Evolutionary conservation across 2,888 invertebrate species (phyloP).

Genomic region (Dyspetes luteomarginatus): DNA sequence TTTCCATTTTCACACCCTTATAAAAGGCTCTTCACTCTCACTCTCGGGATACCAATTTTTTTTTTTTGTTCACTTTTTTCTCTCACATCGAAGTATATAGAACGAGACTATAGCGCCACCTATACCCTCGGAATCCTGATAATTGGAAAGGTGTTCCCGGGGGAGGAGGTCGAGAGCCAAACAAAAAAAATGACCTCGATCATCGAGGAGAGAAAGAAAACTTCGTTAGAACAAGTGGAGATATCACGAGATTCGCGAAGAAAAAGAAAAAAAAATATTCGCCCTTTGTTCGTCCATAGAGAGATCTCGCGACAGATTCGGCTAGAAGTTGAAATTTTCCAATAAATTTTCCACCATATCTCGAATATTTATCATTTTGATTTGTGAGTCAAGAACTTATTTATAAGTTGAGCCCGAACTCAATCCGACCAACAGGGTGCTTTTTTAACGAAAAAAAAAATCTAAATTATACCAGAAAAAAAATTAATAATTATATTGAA

Average conservation of each 20-base stretch:
- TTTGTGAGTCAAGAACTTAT: too few species aligned
- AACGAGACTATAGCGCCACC: neutral
- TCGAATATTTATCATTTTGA: neutral
- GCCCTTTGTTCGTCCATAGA: neutral
- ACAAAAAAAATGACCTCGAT: slow-evolving; percentile 14
- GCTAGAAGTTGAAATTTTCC: neutral
- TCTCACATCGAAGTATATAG: slow-evolving; percentile 5
- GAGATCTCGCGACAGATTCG: neutral
- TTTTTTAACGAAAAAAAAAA: too few species aligned
- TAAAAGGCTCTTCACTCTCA: neutral
- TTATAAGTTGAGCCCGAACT: too few species aligned
- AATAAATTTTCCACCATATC: neutral
- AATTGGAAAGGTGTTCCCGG: slow-evolving; percentile 49
- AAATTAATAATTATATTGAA: too few species aligned
- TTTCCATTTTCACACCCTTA: too few species aligned
- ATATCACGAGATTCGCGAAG: neutral
- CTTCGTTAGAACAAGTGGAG: slow-evolving; percentile 9
- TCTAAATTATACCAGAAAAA: too few species aligned
- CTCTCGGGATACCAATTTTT: slow-evolving; percentile 31
- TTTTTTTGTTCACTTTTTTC: slow-evolving; percentile 33
- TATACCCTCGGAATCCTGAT: slow-evolving; percentile 21
- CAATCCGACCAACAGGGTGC: too few species aligned
- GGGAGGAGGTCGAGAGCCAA: neutral
- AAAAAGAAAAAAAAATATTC: neutral
- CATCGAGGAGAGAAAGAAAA: slow-evolving; percentile 6